A percentile compares a stretch with the other conserved stretches of the same genome.
Evolutionary conservation across 1,140 invertebrate species (phyloP).

Genomic region (Drosophila lacteicornis): DNA sequence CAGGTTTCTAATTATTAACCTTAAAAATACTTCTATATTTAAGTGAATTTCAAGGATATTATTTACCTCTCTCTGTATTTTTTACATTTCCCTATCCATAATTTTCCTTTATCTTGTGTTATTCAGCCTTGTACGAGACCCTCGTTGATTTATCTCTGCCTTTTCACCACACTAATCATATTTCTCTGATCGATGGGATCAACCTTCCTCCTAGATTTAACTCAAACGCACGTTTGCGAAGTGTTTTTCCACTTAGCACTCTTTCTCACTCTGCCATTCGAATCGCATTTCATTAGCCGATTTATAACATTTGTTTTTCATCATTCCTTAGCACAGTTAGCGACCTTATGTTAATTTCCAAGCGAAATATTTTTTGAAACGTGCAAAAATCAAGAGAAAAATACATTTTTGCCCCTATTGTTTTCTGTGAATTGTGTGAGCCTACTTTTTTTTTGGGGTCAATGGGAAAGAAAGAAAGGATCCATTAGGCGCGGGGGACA

Average conservation of each 20-base stretch:
- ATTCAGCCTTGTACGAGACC: background rate
- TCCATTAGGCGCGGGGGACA: constrained; percentile 1
- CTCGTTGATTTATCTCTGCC: background rate
- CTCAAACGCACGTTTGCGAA: background rate
- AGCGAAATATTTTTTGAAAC: constrained; percentile 25
- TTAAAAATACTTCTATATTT: background rate
- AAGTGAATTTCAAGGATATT: background rate
- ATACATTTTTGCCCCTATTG: constrained; percentile 8
- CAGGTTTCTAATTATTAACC: too few relatives aligned
- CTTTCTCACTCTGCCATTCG: background rate
- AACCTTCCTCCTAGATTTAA: constrained; percentile 2
- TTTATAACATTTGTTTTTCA: constrained; percentile 34
- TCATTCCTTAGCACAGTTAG: constrained; percentile 19
- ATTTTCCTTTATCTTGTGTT: background rate
- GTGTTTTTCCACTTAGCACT: constrained; percentile 49
- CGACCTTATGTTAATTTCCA: constrained; percentile 36
- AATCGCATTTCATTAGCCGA: constrained; percentile 37
- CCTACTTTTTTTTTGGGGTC: constrained; percentile 17
- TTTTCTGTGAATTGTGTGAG: background rate
- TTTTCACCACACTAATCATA: background rate
- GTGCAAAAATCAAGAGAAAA: constrained; percentile 12
- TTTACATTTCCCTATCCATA: background rate
- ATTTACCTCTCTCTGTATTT: too few relatives aligned
- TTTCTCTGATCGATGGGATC: background rate
- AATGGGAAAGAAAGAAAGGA: constrained; percentile 15